Base-by-base conservation (phyloP, 2,797 vertebrate species). In the Helostoma temminkii region DNA sequence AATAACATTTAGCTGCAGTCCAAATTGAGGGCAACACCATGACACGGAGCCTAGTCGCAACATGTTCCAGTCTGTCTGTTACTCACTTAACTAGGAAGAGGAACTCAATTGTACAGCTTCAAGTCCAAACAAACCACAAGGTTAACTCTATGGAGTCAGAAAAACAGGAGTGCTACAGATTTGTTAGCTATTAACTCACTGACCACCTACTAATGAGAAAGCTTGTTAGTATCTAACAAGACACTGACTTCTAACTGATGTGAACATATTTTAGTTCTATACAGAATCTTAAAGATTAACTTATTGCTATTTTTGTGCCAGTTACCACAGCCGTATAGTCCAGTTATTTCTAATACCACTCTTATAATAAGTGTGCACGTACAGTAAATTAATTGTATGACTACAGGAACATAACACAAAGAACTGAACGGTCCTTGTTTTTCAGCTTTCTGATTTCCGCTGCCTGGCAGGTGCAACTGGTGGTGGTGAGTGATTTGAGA, bases 381-480 rank as follows among this genome's bases (percentile, higher is more conserved):
- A n/a, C n/a, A n/a, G n/a, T 62, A 59, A 42, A 53, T 26, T 19
- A 6, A 28, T 25, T 46, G 26, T 12, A 21, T 3, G 11, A 80
- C 34, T 67, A 37, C 12, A 10, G 32, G 8, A 61, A 37, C 25
- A 42, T 26, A 49, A 42, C 58, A 80, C 34, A 71, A 69, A 58
- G 42, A 66, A 45, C 6, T 25, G 28, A 63, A 18, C 9, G 3
- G 59, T 45, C 32, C 25, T n/a, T 18, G 1, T 61, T 64, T 61
- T 36, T 32, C 55, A 30, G 39, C 47, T 46, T 37, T 46, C 47
- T 60, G 54, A 12, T 66, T 61, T 56, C 52, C 25, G 34, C 42
- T 64, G 71, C 34, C 60, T 80, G 67, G 54, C 70, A 83, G 68
- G 69, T 78, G 75, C 52, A 62, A 73, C 78, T 63, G 39, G 61